Conservation (phyloP, 2,888 invertebrate genomes). For the Lepetodrilus schrolli region DNA sequence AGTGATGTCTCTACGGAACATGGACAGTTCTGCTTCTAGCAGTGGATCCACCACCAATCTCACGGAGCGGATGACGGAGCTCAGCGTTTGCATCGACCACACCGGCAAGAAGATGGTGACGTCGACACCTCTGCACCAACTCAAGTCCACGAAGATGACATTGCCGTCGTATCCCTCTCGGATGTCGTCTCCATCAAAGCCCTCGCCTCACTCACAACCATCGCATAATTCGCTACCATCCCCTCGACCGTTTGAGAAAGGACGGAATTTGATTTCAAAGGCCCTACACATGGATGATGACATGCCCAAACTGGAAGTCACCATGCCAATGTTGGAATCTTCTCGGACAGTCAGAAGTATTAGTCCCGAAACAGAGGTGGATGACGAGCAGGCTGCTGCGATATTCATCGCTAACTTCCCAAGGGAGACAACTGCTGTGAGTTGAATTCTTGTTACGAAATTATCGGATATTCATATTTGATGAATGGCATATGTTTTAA, state of each 20-base stretch:
- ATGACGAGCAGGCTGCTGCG: background rate
- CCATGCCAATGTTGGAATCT: background rate
- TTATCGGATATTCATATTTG: background rate
- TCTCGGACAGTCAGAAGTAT: background rate
- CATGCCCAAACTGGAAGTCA: constrained; percentile 1
- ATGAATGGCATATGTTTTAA: too few species aligned
- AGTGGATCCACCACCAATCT: too few species aligned
- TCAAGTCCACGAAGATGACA: too few species aligned
- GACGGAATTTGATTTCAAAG: too few species aligned
- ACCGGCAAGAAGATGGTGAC: constrained; percentile 3
- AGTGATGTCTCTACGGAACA: too few species aligned
- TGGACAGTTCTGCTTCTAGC: too few species aligned
- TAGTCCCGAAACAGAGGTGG: background rate
- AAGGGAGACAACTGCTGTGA: constrained; percentile 44
- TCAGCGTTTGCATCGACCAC: constrained; percentile 1
- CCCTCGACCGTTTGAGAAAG: too few species aligned
- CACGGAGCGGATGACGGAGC: background rate
- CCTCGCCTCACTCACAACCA: background rate
- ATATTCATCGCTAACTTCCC: constrained; percentile 49
- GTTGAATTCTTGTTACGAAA: background rate
- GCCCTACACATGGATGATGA: background rate
- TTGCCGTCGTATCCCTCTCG: too few species aligned
- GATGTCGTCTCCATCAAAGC: background rate
- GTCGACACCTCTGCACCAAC: background rate
- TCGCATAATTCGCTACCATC: background rate